Evolutionary conservation across 2,113 vertebrate species (phyloP), one percentile per base, ranked within the genome.

Genomic region (Alligator mississippiensis): DNA sequence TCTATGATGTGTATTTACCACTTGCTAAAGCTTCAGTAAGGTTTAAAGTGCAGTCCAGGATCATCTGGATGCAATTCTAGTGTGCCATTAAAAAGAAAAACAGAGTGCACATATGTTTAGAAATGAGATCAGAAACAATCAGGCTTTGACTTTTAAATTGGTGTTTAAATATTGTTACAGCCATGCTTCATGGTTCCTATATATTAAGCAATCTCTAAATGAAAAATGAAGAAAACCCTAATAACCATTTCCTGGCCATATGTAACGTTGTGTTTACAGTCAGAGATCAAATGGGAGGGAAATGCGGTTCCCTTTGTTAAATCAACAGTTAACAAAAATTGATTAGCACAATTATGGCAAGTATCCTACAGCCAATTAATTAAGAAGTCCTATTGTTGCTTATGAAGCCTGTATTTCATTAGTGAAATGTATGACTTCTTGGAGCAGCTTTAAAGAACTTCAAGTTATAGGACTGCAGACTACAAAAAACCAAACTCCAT

Each of bases 301-400:
- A 89, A 75, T 76, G 64, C 55, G 75, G 80, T 62, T 90, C 11
- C 8, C 77, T 86, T 72, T 61, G 61, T 72, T 92, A 89, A 95
- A 93, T 87, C 93, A 97, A 90, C 89, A 95, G 96, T 94, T 93
- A 93, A 87, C 89, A 24, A 94, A 77, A 62, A 63, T 89, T 54
- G 75, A 68, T 87, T 89, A 25, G 57, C 17, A 57, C 1, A 4
- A 70, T 55, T 47, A 59, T 1, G 59, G 70, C 28, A 95, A 95
- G 89, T 79, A 92, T 17, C 80, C 55, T 68, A 74, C 64, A 87
- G 11, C 17, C 1, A 0, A 55, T 77, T 88, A 89, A 94, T 83
- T 91, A 84, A 84, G 96, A 76, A 70, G 25, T 25, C 80, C 77
- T 75, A 15, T 21, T 11, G 55, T 27, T 55, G 81, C 15, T 79